phyloP scores from a whole-genome alignment of 2,888 invertebrate species.

The Drosophila mercatorum region DNA sequence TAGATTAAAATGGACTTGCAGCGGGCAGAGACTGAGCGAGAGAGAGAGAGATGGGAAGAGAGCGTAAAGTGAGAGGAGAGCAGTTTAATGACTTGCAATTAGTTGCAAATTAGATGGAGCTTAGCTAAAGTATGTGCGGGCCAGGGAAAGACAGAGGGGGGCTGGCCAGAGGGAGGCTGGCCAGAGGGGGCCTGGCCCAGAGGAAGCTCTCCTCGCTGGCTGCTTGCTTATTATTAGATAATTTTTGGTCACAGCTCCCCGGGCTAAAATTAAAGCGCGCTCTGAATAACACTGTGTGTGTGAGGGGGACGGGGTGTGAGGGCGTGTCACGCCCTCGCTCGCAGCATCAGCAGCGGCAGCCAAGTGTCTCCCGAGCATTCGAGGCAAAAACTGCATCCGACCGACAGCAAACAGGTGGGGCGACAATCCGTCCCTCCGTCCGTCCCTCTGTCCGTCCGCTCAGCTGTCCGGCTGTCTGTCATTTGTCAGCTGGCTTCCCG shows the following conservation, averaged over 20 bases:
- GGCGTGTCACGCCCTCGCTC: constrained; percentile 41
- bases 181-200: not conserved
- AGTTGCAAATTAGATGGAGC: constrained; percentile 72
- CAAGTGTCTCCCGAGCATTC: constrained; percentile 56
- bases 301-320: constrained; percentile 2
- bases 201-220: not conserved
- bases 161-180: not conserved
- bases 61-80: not conserved
- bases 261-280: constrained; percentile 51
- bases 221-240: constrained; percentile 55
- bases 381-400: constrained; percentile 34
- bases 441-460: constrained; percentile 29
- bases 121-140: constrained; percentile 50
- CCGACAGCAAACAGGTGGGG: constrained; percentile 12
- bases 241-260: constrained; percentile 51
- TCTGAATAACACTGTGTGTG: constrained; percentile 18
- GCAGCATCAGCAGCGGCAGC: constrained; percentile 54
- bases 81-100: constrained; percentile 73
- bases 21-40: not conserved
- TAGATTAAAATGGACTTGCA: constrained; percentile 65
- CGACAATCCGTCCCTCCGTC: not conserved
- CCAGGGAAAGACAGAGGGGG: not conserved
- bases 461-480: constrained; percentile 19
- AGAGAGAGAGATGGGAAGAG: not conserved
- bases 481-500: constrained; percentile 4